Base-by-base conservation (phyloP, 2,113 vertebrate genomes). In the Oryzias celebensis region DNA sequence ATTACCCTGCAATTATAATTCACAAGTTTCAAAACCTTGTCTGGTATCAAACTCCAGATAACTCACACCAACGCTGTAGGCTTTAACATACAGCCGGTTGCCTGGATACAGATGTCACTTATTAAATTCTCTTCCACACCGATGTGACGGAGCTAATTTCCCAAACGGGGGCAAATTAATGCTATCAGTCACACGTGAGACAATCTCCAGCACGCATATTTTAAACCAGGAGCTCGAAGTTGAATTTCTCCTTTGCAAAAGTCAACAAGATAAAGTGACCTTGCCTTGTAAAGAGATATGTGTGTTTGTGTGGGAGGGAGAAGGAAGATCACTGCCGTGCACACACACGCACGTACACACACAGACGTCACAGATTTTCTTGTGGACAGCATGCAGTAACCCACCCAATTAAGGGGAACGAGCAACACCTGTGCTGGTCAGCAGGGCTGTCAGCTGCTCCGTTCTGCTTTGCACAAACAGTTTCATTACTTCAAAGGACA, bases 391-490 rank as follows among this genome's bases (percentile, higher is more conserved):
- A 36, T 23, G 54, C 36, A 49, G 70, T 75, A 56, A 58, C 64
- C 16, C 7, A 57, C 59, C 75, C 71, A 80, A 80, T 82, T 75
- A 83, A 55, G 52, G 54, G 48, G 63, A 76, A 68, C 24, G 44
- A 58, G 63, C 42, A 80, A 76, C 80, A 83, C 74, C 80, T 83
- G 82, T 65, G 72, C 72, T 3, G 31, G 68, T 76, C 81, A 80
- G 73, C 71, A 56, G 76, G 68, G 55, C 55, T 63, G 50, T 67
- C 62, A 17, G 3, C 28, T 58, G 28, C 13, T 60, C 23, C 53
- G 57, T 36, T 24, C 44, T 44, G 14, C 2, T 4, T 7, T 15
- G 24, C 49, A 58, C 7, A 46, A 31, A 80, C 75, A 58, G 49
- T 23, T 23, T 28, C 16, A 16, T 56, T n/a, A 56, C 45, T 18